phyloP scores from a whole-genome alignment of 2,888 invertebrate species.

The Troides helena region DNA sequence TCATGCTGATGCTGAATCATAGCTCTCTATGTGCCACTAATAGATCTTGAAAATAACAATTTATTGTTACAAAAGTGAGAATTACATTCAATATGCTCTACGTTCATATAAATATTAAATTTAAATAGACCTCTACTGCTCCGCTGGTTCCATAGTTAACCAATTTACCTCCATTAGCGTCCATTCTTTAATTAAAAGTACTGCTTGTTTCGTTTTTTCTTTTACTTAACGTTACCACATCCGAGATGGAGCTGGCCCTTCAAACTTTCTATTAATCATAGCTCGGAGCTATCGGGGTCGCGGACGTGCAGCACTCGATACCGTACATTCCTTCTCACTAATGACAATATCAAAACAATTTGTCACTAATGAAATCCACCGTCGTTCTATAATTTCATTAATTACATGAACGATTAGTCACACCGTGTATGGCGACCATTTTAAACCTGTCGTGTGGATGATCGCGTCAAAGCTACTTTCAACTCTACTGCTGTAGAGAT shows the following conservation, averaged over 20 bases:
- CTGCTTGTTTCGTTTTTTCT: not conserved
- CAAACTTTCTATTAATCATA: constrained; percentile 19
- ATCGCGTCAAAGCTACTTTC: constrained; percentile 1
- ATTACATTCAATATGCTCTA: no score
- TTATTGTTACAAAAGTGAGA: no score
- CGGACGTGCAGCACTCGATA: constrained; percentile 5
- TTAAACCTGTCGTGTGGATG: not conserved
- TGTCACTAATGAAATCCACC: constrained; percentile 42
- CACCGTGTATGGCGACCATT: constrained; percentile 33
- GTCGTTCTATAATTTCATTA: constrained; percentile 44
- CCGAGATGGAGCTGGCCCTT: not conserved
- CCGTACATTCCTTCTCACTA: constrained; percentile 15
- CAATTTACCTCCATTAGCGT: not conserved
- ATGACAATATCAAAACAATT: constrained; percentile 39
- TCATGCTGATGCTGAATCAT: no score
- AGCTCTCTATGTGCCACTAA: no score
- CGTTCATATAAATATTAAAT: no score
- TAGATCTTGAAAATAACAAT: no score
- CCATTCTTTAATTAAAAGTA: no score
- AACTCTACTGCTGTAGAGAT: constrained; percentile 1
- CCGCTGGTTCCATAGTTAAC: not conserved
- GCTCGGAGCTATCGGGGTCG: constrained; percentile 5
- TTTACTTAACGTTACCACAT: not conserved
- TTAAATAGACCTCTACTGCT: no score
- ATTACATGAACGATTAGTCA: constrained; percentile 45